Conservation (phyloP, 2,888 invertebrate genomes). For the Meta bourneti region DNA sequence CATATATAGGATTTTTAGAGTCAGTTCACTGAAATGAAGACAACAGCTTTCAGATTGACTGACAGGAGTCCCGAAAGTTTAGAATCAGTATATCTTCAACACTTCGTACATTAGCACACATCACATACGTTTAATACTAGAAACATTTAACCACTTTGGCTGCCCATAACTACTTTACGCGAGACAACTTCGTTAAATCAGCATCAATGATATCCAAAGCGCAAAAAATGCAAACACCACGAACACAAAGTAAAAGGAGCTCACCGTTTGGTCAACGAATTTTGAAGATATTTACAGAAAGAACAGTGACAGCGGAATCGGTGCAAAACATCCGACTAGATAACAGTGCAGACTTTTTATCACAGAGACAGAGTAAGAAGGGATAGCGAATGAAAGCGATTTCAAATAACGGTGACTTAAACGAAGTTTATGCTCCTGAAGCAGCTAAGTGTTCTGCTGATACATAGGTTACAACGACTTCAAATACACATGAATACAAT, state of each 20-base stretch:
- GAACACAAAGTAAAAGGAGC: background rate
- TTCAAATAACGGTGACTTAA: background rate
- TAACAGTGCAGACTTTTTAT: background rate
- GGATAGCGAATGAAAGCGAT: no score
- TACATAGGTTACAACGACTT: background rate
- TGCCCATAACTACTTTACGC: background rate
- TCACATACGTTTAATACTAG: background rate
- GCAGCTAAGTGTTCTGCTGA: background rate
- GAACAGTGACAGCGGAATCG: background rate
- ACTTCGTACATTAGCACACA: background rate
- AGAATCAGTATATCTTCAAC: background rate
- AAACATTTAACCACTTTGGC: background rate
- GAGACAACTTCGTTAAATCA: background rate
- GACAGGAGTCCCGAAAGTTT: background rate
- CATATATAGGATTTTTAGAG: no score
- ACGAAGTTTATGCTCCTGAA: background rate
- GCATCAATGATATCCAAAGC: background rate
- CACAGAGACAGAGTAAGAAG: background rate
- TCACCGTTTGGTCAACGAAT: background rate
- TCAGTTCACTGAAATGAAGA: no score
- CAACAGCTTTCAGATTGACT: no score
- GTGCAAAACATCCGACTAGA: constrained; percentile 6
- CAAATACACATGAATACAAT: constrained; percentile 17
- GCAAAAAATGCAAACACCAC: background rate
- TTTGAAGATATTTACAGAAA: background rate